Evolutionary conservation across 2,113 vertebrate species (phyloP).

Genomic region (Himantopus leucocephalus): DNA sequence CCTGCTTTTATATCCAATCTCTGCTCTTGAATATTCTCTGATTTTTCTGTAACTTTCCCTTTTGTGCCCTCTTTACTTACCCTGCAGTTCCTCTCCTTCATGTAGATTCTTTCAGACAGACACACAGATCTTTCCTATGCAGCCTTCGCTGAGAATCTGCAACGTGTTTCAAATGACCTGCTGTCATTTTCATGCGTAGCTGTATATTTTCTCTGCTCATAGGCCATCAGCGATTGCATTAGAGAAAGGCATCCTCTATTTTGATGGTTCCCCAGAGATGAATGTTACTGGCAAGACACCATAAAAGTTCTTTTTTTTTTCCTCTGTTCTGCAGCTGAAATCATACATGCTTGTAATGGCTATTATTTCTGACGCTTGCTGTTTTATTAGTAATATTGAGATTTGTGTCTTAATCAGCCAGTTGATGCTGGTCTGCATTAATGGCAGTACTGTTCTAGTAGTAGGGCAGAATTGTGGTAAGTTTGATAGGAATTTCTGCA

Average conservation of each 20-base stretch:
- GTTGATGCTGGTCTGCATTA: neutral
- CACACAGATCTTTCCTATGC: neutral
- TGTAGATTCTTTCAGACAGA: neutral
- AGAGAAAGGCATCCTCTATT: slow-evolving; percentile 70
- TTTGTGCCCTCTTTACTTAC: neutral
- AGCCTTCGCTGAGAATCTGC: neutral
- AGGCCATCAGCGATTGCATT: slow-evolving; percentile 48
- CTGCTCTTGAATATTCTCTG: neutral
- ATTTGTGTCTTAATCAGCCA: slow-evolving; percentile 2
- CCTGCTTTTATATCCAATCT: neutral
- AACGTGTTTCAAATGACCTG: neutral
- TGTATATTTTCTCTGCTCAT: neutral
- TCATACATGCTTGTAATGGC: neutral
- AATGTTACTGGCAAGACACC: slow-evolving; percentile 64
- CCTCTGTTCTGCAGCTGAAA: neutral
- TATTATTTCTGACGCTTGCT: neutral
- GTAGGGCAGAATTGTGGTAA: neutral
- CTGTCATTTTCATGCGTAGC: neutral
- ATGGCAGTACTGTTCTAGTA: neutral
- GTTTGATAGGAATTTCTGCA: neutral
- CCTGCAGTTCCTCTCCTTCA: neutral
- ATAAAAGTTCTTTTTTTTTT: neutral
- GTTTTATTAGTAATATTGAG: neutral
- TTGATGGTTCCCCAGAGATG: slow-evolving; percentile 68
- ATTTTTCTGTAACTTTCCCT: neutral